Evolutionary conservation across 1,140 invertebrate species (phyloP).

Genomic region (Adoxophyes honmai): DNA sequence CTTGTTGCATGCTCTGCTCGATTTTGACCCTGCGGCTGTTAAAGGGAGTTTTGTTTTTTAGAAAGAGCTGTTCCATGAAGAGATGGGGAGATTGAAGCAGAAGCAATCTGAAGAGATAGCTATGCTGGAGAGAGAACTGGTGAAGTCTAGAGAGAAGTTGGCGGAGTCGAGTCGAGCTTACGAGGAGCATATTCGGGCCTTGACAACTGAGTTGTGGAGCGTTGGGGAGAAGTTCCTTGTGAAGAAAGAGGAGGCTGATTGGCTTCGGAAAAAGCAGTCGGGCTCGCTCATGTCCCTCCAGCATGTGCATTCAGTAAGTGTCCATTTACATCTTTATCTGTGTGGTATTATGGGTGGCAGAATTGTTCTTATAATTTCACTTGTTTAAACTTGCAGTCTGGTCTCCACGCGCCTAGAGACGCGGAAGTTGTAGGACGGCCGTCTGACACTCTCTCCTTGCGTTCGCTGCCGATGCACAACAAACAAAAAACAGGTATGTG

Average conservation of each 20-base stretch:
- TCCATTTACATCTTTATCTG: too few species aligned
- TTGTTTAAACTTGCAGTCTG: conserved; percentile 36
- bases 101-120: conserved; percentile 64
- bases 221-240: conserved; percentile 79
- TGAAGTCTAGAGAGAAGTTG: conserved; percentile 71
- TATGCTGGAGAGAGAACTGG: conserved; percentile 56
- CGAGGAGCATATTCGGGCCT: conserved; percentile 75
- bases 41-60: conserved; percentile 39
- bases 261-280: conserved; percentile 53
- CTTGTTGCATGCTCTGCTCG: conserved; percentile 11
- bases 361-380: too few species aligned
- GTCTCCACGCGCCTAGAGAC: conserved; percentile 30
- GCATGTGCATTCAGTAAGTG: conserved; percentile 64
- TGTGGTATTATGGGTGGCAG: neutral
- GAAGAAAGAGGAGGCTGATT: conserved; percentile 78
- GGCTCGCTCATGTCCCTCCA: conserved; percentile 66
- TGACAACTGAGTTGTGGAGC: conserved; percentile 78
- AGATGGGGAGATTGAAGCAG: conserved; percentile 71
- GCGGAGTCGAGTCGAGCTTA: conserved; percentile 77
- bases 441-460: conserved; percentile 56
- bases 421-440: conserved; percentile 36
- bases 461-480: conserved; percentile 46
- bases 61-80: conserved; percentile 77
- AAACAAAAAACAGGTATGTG: conserved; percentile 44
- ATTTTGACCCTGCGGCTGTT: neutral